Evolutionary conservation across 2,888 invertebrate genomes (phyloP), one percentile per base, ranked within the genome.

Genomic region (Rosalia funebris): DNA sequence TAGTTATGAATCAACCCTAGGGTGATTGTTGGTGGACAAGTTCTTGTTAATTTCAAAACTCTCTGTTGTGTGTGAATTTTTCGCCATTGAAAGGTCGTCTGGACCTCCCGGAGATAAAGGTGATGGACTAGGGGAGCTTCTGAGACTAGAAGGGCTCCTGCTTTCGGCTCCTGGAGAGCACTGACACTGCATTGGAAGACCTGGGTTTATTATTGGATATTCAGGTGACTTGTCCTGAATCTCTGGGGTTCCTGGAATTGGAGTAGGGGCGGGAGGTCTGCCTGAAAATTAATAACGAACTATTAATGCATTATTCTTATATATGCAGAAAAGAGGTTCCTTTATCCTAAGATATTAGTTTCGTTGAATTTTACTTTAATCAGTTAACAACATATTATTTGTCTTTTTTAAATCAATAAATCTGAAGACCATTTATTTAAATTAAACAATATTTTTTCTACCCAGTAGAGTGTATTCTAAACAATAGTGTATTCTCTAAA

Each of bases 41-140:
- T 34, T 47, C 25, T 60, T 62, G 39, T 48, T 58, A 5, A 58
- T 57, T 53, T 65, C 62, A n/a, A 60, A 60, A 41, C 46, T 60
- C n/a, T 65, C 60, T 11, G 48, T 53, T n/a, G 12, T 16, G 4
- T 54, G 42, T 2, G 53, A 19, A 32, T 52, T 68, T 52, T 77
- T 75, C 1, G 74, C 57, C 39, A 79, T 63, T 1, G 80, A 79
- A 4, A 81, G 69, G 62, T 81, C 81, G 54, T 81, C 77, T 0
- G 81, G 81, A 10, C 78, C 76, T 10, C 78, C 78, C 5, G 81
- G 80, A 5, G 80, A 79, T 7, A 79, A 62, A 37, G 79, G 73
- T 20, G 76, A 66, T 0, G 79, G 77, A 39, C 78, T 77, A 64
- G 69, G 75, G 31, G 72, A 77, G 64, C 73, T 75, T 31, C 68